Percentiles rank a stretch among this genome's conserved stretches.
Evolutionary conservation across 2,888 invertebrate species (phyloP).

Genomic region (Sphaeridia pumilis): DNA sequence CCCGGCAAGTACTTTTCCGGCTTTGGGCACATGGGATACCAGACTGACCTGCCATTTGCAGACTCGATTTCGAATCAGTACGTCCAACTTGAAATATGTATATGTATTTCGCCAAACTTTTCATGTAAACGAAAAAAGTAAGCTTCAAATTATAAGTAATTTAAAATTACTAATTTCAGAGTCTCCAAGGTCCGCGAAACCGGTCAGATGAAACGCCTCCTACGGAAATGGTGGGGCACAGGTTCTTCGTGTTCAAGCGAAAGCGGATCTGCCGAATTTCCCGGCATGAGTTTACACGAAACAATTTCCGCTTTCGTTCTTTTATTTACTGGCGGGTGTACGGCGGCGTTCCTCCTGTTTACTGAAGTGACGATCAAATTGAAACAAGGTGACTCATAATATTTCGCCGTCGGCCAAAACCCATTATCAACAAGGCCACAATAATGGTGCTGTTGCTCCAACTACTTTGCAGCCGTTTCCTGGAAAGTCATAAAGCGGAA

Average conservation of each 20-base stretch:
- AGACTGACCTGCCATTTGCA: conserved; percentile 29
- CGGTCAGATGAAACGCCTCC: conserved; percentile 30
- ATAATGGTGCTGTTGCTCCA: no score
- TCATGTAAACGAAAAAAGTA: conserved; percentile 1
- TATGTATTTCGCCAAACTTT: neutral
- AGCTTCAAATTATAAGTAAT: neutral
- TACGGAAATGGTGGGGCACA: conserved; percentile 34
- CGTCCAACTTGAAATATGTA: neutral
- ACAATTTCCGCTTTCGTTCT: conserved; percentile 32
- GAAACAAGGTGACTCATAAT: no score
- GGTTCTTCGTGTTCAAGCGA: conserved; percentile 19
- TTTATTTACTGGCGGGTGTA: no score
- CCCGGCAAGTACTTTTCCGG: conserved; percentile 33
- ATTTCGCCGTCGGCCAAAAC: no score
- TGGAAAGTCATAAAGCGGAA: no score
- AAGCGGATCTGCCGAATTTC: conserved; percentile 15
- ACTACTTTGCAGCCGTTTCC: no score
- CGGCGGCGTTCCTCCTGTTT: no score
- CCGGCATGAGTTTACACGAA: conserved; percentile 28
- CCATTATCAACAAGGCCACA: no score
- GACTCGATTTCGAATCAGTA: conserved; percentile 27
- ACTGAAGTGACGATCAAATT: no score
- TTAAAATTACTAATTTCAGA: conserved; percentile 16
- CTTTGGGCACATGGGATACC: conserved; percentile 35
- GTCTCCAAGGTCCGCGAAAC: conserved; percentile 28